phyloP scores from a whole-genome alignment of 2,888 invertebrate species.

The Micropterix aruncella region DNA sequence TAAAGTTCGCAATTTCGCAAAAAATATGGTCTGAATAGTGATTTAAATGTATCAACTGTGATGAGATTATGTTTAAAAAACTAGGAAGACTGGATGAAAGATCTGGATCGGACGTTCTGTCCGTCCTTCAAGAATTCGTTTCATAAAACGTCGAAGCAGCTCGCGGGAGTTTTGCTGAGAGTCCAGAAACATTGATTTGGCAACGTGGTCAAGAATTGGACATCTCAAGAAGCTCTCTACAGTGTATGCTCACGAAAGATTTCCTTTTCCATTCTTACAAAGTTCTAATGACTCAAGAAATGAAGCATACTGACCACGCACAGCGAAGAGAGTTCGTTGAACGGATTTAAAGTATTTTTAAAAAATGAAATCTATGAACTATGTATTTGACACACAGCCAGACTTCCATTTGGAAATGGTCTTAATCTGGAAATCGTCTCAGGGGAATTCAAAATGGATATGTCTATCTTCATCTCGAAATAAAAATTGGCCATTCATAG shows the following conservation, averaged over 20 bases:
- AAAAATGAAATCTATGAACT: no score
- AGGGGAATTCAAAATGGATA: no score
- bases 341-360: no score
- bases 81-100: slow-evolving; percentile 14
- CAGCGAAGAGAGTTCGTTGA: slow-evolving; percentile 5
- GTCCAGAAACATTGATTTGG: slow-evolving; percentile 16
- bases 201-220: slow-evolving; percentile 13
- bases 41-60: slow-evolving; percentile 14
- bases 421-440: no score
- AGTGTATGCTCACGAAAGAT: slow-evolving; percentile 14
- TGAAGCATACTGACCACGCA: slow-evolving; percentile 14
- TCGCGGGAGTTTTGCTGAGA: no score
- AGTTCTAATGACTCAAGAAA: slow-evolving; percentile 15
- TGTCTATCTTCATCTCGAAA: no score
- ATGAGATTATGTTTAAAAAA: slow-evolving; percentile 15
- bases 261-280: slow-evolving; percentile 14
- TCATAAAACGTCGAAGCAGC: slow-evolving; percentile 12
- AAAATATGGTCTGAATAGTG: no score
- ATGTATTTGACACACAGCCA: no score
- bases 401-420: no score
- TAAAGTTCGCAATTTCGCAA: slow-evolving; percentile 11
- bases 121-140: slow-evolving; percentile 11
- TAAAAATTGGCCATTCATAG: no score
- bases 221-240: slow-evolving; percentile 13
- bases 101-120: slow-evolving; percentile 10